A percentile compares a stretch with the other conserved stretches of the same genome.
Evolutionary conservation across 1,140 invertebrate species (phyloP).

Genomic region (Caenorhabditis elegans): WBcel235 BX284606.5:9412001-9412500

Average conservation of each 20-base stretch:
- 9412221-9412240: too few relatives aligned
- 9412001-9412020: not conserved
- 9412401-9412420: too few relatives aligned
- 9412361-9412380: constrained; percentile 70
- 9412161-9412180: not conserved
- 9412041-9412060: not conserved
- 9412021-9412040: not conserved
- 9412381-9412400: too few relatives aligned
- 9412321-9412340: constrained; percentile 83
- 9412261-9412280: constrained; percentile 94
- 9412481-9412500: too few relatives aligned
- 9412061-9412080: not conserved
- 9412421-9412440: too few relatives aligned
- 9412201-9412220: too few relatives aligned
- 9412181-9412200: not conserved
- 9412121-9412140: not conserved
- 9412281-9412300: constrained; percentile 89
- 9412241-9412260: constrained; percentile 85
- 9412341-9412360: constrained; percentile 85
- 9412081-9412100: not conserved
- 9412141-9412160: not conserved
- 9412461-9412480: too few relatives aligned
- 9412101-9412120: not conserved
- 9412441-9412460: too few relatives aligned
- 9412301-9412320: constrained; percentile 83